Evolutionary conservation across 2,888 invertebrate species (phyloP).

Genomic region (Calameuta idolon): DNA sequence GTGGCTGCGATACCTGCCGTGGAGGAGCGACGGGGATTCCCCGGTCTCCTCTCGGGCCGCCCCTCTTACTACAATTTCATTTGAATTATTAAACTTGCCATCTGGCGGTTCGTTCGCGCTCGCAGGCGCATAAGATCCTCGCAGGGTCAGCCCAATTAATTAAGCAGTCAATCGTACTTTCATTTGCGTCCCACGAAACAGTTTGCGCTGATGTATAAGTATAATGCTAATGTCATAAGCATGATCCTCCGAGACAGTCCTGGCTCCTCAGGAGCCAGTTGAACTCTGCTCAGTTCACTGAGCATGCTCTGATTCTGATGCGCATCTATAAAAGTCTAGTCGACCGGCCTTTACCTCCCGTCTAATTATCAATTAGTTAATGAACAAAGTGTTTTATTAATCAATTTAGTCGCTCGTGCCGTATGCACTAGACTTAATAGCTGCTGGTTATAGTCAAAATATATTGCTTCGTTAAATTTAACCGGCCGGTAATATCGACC

Average conservation of each 20-base stretch:
- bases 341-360: slow-evolving; percentile 13
- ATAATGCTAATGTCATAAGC: too few relatives aligned
- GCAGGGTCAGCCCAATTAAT: too few relatives aligned
- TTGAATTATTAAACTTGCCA: slow-evolving; percentile 57
- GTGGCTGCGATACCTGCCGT: background rate
- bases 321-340: background rate
- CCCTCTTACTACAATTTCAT: slow-evolving; percentile 52
- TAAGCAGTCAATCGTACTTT: background rate
- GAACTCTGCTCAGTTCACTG: too few relatives aligned
- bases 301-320: too few relatives aligned
- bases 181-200: too few relatives aligned
- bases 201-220: too few relatives aligned
- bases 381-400: slow-evolving; percentile 43
- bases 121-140: background rate
- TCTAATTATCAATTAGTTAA: slow-evolving; percentile 48
- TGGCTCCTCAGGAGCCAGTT: too few relatives aligned
- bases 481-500: slow-evolving; percentile 8
- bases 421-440: slow-evolving; percentile 23
- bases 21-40: too few relatives aligned
- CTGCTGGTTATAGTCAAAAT: slow-evolving; percentile 9
- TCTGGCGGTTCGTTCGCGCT: slow-evolving; percentile 37
- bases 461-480: slow-evolving; percentile 18
- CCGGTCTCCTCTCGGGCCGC: background rate
- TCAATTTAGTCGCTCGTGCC: slow-evolving; percentile 28
- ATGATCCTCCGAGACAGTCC: too few relatives aligned